These are phyloP conservation scores for Alosa sapidissima DNA, from an alignment of 2,797 vertebrate species.

Conservation along the genomic window DNA sequence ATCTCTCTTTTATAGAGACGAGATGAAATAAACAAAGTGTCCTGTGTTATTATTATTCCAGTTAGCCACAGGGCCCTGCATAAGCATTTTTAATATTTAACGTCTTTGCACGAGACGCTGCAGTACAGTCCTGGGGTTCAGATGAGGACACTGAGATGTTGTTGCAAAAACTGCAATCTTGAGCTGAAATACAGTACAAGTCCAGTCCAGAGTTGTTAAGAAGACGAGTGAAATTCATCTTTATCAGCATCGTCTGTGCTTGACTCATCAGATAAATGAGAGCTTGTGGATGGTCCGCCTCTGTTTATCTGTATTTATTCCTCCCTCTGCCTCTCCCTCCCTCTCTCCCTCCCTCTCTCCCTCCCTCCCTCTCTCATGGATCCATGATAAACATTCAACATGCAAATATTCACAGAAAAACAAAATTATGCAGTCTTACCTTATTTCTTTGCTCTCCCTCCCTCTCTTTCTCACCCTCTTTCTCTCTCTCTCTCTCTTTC, in stretches of 20 bases:
- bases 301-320: slow-evolving; percentile 25
- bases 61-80: neutral
- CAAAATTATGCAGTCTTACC: neutral
- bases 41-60: neutral
- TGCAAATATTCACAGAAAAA: neutral
- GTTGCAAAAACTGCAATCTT: neutral
- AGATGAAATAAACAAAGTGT: neutral
- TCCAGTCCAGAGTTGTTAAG: neutral
- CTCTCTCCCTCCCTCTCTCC: neutral
- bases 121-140: neutral
- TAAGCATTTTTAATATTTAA: neutral
- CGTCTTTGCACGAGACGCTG: neutral
- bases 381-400: neutral
- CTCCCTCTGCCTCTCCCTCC: neutral
- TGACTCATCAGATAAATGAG: neutral
- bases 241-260: neutral
- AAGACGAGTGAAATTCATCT: slow-evolving; percentile 4
- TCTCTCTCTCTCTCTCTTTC: neutral
- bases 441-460: neutral
- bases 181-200: neutral
- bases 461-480: slow-evolving; percentile 2
- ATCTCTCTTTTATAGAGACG: neutral
- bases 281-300: neutral
- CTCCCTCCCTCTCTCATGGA: neutral
- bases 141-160: neutral